Evolutionary conservation across 2,888 invertebrate genomes (phyloP).

Genomic region (Drosophila maculinotata): DNA sequence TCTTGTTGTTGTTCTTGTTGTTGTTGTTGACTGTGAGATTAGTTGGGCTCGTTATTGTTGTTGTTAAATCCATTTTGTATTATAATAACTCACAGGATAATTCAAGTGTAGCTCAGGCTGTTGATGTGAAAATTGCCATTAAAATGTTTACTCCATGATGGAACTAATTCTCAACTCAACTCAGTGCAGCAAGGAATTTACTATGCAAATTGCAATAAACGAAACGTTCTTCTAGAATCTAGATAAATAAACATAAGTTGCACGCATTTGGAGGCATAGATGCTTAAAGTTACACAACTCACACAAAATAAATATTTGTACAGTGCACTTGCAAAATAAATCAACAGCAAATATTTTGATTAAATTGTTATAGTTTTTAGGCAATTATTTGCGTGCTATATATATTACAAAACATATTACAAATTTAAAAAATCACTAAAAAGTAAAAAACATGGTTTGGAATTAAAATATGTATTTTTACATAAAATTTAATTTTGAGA

Average conservation of each 20-base stretch:
- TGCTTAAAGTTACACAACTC: neutral
- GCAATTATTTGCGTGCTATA: too few species aligned
- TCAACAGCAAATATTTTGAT: too few species aligned
- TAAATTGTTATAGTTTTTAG: too few species aligned
- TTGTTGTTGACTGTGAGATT: constrained; percentile 46
- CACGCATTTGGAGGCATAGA: neutral
- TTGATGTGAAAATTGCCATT: constrained; percentile 66
- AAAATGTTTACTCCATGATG: constrained; percentile 47
- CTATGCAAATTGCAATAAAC: constrained; percentile 45
- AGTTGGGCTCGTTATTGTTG: constrained; percentile 42
- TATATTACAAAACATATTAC: too few species aligned
- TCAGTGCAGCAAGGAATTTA: constrained; percentile 15
- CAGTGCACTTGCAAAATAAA: too few species aligned
- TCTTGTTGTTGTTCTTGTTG: constrained; percentile 33
- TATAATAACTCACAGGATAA: constrained; percentile 68
- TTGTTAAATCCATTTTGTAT: constrained; percentile 55
- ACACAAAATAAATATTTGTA: too few species aligned
- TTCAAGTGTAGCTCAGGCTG: constrained; percentile 50
- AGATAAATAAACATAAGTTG: neutral
- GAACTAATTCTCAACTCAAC: constrained; percentile 26
- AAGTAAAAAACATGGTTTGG: too few species aligned
- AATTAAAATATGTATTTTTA: too few species aligned
- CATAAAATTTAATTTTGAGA: too few species aligned
- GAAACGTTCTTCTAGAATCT: constrained; percentile 1
- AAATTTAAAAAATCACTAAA: too few species aligned